Conservation (phyloP, 1,140 invertebrate genomes). For the Alviniconcha marisindica region DNA sequence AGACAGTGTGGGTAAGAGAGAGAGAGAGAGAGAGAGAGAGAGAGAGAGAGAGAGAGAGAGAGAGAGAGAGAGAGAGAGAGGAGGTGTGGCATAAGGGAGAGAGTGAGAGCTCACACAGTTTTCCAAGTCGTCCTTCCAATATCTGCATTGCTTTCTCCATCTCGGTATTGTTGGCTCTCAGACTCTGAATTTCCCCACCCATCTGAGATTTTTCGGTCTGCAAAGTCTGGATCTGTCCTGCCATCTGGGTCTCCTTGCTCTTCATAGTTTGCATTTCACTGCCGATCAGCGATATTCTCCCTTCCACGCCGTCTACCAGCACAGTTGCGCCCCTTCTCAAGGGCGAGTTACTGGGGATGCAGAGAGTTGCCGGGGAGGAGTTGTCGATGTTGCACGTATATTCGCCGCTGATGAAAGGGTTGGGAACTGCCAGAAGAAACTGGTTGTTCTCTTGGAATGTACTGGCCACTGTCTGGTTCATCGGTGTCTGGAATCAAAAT, state of each 20-base stretch:
- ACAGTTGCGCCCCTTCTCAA: neutral
- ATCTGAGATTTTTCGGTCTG: neutral
- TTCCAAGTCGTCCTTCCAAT: neutral
- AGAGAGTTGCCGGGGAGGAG: neutral
- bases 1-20: neutral
- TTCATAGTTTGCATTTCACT: neutral
- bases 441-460: neutral
- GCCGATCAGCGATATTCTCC: neutral
- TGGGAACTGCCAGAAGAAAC: neutral
- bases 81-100: neutral
- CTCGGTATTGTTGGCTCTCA: neutral
- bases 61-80: neutral
- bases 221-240: neutral
- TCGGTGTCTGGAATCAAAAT: neutral
- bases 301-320: neutral
- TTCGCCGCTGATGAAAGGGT: neutral
- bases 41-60: too few relatives aligned
- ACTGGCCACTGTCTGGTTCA: neutral
- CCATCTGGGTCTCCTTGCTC: neutral
- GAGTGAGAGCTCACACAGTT: neutral
- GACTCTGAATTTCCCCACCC: neutral
- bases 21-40: neutral
- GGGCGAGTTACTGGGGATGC: neutral
- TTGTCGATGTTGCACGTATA: slow-evolving; percentile 10
- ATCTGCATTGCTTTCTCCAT: neutral